Evolutionary conservation across 2,797 vertebrate species (phyloP), one percentile per base, ranked within the genome.

Genomic region (Lates japonicus): DNA sequence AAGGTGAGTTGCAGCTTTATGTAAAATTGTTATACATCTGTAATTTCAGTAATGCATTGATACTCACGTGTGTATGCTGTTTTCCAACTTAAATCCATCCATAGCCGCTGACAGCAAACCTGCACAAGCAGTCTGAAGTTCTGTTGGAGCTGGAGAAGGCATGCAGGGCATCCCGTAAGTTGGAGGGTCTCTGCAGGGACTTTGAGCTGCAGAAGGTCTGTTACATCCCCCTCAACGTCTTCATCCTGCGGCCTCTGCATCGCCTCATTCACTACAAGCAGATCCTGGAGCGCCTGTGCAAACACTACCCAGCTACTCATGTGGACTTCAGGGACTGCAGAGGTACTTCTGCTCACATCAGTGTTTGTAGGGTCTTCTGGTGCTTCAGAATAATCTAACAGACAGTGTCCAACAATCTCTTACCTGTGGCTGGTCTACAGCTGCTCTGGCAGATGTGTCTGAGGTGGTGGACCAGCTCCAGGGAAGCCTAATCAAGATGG

Each of bases 181-280:
- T 99, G 89, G 97, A 98, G 90, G 92, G 65, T 35, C 90, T 97
- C 49, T 99, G 97, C 94, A 93, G 97, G 70, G 98, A 99, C 88
- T 99, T 99, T 64, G 98, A 99, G 90, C 95, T 98, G 87, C 98
- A 99, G 84, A 99, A 99, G 86, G 98, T 98, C 83, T 99, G 98
- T 87, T 99, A 99, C 91, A 90, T 99, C 82, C 98, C 98, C 7
- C 96, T 99, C 85, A 99, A 97, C 39, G 96, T 97, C 80, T 99
- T 99, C 93, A 94, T 99, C 1, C 97, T 99, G 90, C 95, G 97
- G 70, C 98, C 98, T 0, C 94, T 98, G 86, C 98, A 99, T 93
- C 96, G 98, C 83, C 97, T 99, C 80, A 95, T 96, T 94, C 98
- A 99, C 95, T 99, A 99, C 95, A 98, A 97, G 93, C 98, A 98